Conservation (phyloP, 2,888 invertebrate species). For the Heliconius charithonia region DNA sequence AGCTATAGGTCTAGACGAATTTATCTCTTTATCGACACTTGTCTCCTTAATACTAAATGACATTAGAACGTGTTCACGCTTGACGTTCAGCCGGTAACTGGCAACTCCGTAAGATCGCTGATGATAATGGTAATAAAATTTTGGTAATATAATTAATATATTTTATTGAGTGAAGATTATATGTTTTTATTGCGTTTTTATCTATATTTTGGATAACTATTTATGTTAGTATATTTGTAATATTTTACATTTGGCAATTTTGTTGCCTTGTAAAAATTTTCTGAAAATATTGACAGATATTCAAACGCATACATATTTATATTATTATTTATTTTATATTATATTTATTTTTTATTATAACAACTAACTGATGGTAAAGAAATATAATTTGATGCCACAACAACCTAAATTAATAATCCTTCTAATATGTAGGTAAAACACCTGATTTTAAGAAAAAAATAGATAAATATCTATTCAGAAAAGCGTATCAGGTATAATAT, state of each 20-base stretch:
- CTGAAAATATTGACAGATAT: no score
- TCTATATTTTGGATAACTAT: background rate
- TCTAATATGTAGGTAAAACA: background rate
- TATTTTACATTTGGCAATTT: background rate
- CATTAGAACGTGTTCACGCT: conserved; percentile 18
- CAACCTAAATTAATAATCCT: background rate
- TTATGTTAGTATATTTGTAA: background rate
- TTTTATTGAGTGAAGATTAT: background rate
- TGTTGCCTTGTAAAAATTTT: background rate
- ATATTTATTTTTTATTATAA: no score
- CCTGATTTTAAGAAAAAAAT: conserved; percentile 35
- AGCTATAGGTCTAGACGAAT: conserved; percentile 56
- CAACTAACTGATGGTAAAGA: background rate
- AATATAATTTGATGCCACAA: background rate
- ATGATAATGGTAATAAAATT: background rate
- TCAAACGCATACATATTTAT: no score
- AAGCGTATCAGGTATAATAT: conserved; percentile 48
- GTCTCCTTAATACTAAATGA: conserved; percentile 47
- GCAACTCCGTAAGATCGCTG: background rate
- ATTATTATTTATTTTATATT: no score
- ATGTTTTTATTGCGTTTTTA: background rate
- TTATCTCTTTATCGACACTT: conserved; percentile 56
- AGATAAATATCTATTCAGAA: conserved; percentile 47
- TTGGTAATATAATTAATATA: conserved; percentile 13
- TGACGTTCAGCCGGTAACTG: conserved; percentile 39